Evolutionary conservation across 2,113 vertebrate genomes (phyloP), one percentile per base, ranked within the genome.

Genomic region (Anthoscopus minutus): DNA sequence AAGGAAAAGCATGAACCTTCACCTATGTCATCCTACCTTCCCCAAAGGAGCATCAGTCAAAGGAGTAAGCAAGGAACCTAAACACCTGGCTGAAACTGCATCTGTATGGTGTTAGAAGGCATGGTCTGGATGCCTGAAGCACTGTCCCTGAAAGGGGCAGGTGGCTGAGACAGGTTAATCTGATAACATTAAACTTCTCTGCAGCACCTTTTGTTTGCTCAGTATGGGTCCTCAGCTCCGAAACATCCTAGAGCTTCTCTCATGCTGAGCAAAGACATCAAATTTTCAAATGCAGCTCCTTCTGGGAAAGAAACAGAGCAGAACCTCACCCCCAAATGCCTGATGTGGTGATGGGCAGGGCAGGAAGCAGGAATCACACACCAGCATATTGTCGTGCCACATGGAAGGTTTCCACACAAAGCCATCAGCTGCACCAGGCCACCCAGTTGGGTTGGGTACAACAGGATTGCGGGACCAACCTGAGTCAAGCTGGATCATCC

Each of bases 301-400:
- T 6, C 12, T 44, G 54, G 16, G 17, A 88, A 28, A 73, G 25
- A 12, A 76, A 33, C 2, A 35, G 33, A 79, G 33, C 13, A 58
- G 13, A 74, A 11, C 11, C 19, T 50, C 61, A 53, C 28, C 6
- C 25, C 10, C 1, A 1, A 23, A 5, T 0, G 1, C 31, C 54
- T 37, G 37, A 38, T 1, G 0, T 2, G 4, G 37, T 18, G n/a
- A 57, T 0, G 44, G 5, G 5, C 31, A 48, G 30, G 10, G 22
- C n/a, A 50, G 56, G 33, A 21, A 25, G 27, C 21, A 31, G 58
- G 37, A 33, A 27, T 38, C 44, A 42, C 14, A 7, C n/a, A 17
- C 0, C 2, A 22, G n/a, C 21, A 33, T 3, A 1, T 61, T 0
- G 0, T 8, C 17, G n/a, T 13, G 2, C 14, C 30, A 28, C 11